phyloP scores from a whole-genome alignment of 2,888 invertebrate genomes.

The Physocephala rufipes region DNA sequence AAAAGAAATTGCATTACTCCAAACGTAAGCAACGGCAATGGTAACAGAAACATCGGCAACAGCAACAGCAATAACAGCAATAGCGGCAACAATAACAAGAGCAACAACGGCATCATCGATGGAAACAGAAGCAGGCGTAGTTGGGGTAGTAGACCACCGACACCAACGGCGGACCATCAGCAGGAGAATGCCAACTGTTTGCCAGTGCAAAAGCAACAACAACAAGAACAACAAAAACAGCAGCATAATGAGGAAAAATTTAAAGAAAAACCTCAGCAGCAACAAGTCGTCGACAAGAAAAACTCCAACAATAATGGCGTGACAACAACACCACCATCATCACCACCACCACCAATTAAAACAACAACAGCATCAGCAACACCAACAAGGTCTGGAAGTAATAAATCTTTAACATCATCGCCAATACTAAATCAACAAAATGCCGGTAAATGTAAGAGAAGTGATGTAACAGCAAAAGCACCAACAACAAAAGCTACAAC shows the following conservation, averaged over 20 bases:
- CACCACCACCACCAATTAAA: constrained; percentile 34
- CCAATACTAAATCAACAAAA: constrained; percentile 42
- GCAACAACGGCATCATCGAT: constrained; percentile 6
- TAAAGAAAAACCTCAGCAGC: too few relatives aligned
- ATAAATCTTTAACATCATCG: constrained; percentile 38
- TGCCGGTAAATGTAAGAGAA: constrained; percentile 44
- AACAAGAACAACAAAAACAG: constrained; percentile 35
- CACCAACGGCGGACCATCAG: constrained; percentile 40
- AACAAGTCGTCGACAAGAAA: too few relatives aligned
- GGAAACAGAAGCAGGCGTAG: background rate
- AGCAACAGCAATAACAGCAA: constrained; percentile 35
- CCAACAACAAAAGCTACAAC: constrained; percentile 32
- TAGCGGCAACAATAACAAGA: constrained; percentile 23
- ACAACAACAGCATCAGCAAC: constrained; percentile 35
- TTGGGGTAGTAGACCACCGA: constrained; percentile 41
- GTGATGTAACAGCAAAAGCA: constrained; percentile 37
- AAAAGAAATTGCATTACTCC: too few relatives aligned
- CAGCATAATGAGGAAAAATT: constrained; percentile 13
- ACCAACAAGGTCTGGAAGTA: constrained; percentile 37
- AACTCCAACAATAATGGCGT: constrained; percentile 6
- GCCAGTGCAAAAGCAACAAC: constrained; percentile 6
- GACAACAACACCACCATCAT: constrained; percentile 34
- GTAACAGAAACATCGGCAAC: constrained; percentile 24
- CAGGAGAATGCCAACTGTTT: constrained; percentile 31
- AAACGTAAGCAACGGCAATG: too few relatives aligned